Base-by-base conservation (phyloP, 2,113 vertebrate genomes). In the Cyprinodon variegatus region DNA sequence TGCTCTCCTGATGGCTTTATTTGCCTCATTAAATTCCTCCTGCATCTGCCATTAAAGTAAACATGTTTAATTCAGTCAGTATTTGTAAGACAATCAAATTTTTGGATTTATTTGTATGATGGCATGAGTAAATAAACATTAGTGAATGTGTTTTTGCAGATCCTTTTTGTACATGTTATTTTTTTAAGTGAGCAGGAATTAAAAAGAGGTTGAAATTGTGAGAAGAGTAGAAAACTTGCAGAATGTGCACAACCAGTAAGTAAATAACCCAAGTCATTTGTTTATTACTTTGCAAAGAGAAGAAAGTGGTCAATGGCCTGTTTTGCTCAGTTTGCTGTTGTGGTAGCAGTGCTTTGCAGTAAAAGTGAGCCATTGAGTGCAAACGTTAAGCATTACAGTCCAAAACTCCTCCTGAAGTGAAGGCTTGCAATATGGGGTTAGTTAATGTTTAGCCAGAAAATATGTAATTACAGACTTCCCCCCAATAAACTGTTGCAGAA, bases 371-470 rank as follows among this genome's bases (percentile, higher is more conserved):
- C 63, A 64, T 66, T 53, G 37, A 63, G 39, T 40, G 20, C 13
- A 68, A 71, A 59, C 70, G 22, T 67, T 5, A 15, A 68, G 70
- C 59, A 14, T 61, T 70, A 29, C 36, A 39, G 83, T 81, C 82
- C 63, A 60, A 29, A 68, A 66, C 50, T 70, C 79, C 79, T 63
- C 70, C 66, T 85, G 68, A 76, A 77, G 81, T 77, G 57, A 65
- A 93, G 92, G 91, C 93, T 93, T 88, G 86, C 70, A 63, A 90
- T 94, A 92, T 91, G 87, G 88, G 90, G 92, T 93, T 91, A 94
- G 96, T 96, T 97, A 95, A 95, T 95, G 94, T 96, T 97, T 96
- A 95, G 95, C 94, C 94, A 95, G 95, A 96, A 88, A 96, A 95
- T 95, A 95, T 96, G 95, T 95, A 95, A 96, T 96, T 95, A 94